Evolutionary conservation across 2,888 invertebrate species (phyloP), one percentile per base, ranked within the genome.

Genomic region (Pachliopta kotzebuea): DNA sequence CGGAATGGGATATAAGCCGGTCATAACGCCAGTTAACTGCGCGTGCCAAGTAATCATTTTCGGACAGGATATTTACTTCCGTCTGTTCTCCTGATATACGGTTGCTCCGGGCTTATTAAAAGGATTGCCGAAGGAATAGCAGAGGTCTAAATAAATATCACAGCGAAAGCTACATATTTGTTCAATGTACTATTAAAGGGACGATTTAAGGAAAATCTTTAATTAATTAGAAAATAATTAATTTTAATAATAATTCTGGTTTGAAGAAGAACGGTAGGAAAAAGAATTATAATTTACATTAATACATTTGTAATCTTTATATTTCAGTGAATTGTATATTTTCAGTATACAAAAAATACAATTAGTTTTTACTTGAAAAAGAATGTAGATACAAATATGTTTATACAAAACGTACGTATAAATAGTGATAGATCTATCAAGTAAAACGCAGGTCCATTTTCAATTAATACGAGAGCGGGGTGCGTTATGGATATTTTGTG

Each of bases 401-500:
- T 45, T n/a, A 6, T 45, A n/a, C n/a, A 45, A n/a, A 45, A n/a
- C 18, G 4, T 45, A 18, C n/a, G 45, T 45, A 45, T 85, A 85
- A 85, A 87, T 85, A 81, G 84, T 80, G 75, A 77, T 76, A 74
- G 81, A 83, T 81, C 82, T 81, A 78, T 80, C 81, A 79, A 76
- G 80, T 84, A 76, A 80, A 85, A 81, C 77, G 74, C 75, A 76
- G 79, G 79, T 81, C 86, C 85, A 78, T 86, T 88, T 86, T 85
- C 89, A 91, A 91, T 90, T 91, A 88, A 77, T 88, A 73, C 86
- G 78, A 90, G 84, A 90, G 89, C 75, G 80, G 86, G 88, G 86
- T 45, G 84, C 87, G 89, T 85, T 90, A 89, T 90, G 88, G 90
- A 90, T 91, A 90, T 90, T 90, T 88, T 86, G 81, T 79, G 79